A percentile compares a stretch with the other conserved stretches of the same genome.
These are phyloP conservation scores for Colossoma macropomum DNA, from an alignment of 2,113 vertebrate species.

Conservation along the genomic window DNA sequence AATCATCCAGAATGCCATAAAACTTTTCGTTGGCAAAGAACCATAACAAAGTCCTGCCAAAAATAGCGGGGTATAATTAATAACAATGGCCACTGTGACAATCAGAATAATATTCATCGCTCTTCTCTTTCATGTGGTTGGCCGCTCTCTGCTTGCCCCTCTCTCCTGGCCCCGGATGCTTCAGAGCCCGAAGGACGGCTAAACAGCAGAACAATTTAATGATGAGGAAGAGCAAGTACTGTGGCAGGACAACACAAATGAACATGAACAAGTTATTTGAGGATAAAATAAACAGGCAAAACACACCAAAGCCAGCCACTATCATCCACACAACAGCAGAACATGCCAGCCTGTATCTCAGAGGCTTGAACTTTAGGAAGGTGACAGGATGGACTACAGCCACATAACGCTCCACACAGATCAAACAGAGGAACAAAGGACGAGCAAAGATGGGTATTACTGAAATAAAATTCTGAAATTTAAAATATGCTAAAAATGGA, in stretches of 20 bases:
- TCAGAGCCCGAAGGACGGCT: constrained; percentile 31
- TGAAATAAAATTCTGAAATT: neutral
- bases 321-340: constrained; percentile 26
- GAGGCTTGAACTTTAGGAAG: constrained; percentile 33
- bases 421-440: constrained; percentile 9
- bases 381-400: constrained; percentile 28
- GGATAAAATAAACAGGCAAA: neutral
- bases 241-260: constrained; percentile 14
- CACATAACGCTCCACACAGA: constrained; percentile 19
- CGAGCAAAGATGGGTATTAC: neutral
- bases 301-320: constrained; percentile 3
- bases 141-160: neutral
- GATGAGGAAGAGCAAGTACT: neutral
- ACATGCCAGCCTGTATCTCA: constrained; percentile 31
- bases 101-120: constrained; percentile 27
- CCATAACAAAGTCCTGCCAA: neutral
- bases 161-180: constrained; percentile 19
- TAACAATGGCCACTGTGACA: constrained; percentile 6
- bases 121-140: constrained; percentile 44
- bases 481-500: neutral
- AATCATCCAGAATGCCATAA: neutral
- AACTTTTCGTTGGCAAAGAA: neutral
- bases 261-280: neutral
- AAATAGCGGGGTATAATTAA: constrained; percentile 20
- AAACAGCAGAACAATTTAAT: constrained; percentile 40